Evolutionary conservation across 2,888 invertebrate genomes (phyloP), one percentile per base, ranked within the genome.

Genomic region (Cylindroiulus punctatus): DNA sequence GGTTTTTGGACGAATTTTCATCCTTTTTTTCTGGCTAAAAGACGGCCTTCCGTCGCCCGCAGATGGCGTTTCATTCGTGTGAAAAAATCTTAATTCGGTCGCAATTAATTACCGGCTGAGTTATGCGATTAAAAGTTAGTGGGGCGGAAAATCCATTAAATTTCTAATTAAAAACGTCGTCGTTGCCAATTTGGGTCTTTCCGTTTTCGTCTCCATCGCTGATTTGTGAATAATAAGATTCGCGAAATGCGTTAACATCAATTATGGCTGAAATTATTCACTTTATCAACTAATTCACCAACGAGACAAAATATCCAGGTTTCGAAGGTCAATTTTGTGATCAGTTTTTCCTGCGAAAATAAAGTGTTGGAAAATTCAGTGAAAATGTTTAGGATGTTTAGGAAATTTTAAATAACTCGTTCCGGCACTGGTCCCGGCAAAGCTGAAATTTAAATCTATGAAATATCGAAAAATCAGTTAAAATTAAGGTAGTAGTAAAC

Each of bases 101-200:
- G 52, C 7, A 57, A 57, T 57, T 57, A 57, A 57, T 57, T 57
- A 57, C 52, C 1, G n/a, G 2, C n/a, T 5, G 52, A 57, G 52
- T 57, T 57, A 57, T 57, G 12, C 52, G 52, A 57, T 57, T 57
- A 57, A 57, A 17, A 57, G 52, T 57, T n/a, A n/a, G 17, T 57
- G 52, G 52, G 5, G n/a, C 52, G 52, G 52, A 57, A 57, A 57
- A 19, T 57, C 52, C 52, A 57, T 57, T 57, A 57, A 57, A 57
- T 17, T 57, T 57, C 52, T 57, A 57, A 57, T 57, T 57, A 57
- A 57, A 57, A 57, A 57, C n/a, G n/a, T 3, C 5, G 52, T 57
- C 52, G n/a, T 57, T n/a, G n/a, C n/a, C n/a, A 57, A 57, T n/a
- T 57, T 7, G 17, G 44, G 2, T 19, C 19, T n/a, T 57, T 57